A percentile compares a stretch with the other conserved stretches of the same genome.
Conservation (phyloP, 2,797 vertebrate species). For the Okamejei kenojei region DNA sequence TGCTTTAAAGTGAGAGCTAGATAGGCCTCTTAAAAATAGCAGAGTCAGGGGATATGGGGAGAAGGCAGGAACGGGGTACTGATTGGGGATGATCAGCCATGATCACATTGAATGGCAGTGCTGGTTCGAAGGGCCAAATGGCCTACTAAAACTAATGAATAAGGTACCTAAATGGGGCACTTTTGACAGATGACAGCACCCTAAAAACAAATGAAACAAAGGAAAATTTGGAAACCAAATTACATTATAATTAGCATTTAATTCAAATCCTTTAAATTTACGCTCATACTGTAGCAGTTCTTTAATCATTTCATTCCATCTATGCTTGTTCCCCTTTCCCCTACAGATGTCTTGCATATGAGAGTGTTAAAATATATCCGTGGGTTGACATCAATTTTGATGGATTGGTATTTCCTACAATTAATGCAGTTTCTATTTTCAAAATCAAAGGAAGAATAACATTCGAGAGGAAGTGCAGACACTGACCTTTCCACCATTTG, state of each 20-base stretch:
- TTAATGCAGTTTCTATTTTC: slow-evolving; percentile 1
- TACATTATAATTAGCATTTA: not conserved
- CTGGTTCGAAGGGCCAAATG: too few species aligned
- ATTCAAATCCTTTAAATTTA: not conserved
- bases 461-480: slow-evolving; percentile 14
- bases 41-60: too few species aligned
- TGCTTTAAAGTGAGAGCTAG: too few species aligned
- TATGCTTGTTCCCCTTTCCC: not conserved
- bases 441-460: slow-evolving; percentile 10
- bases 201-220: not conserved
- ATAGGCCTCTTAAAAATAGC: too few species aligned
- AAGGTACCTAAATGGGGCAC: not conserved
- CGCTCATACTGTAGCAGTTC: slow-evolving; percentile 11
- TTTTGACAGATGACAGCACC: not conserved
- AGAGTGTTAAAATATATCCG: not conserved
- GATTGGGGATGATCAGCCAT: too few species aligned
- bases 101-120: too few species aligned
- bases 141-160: too few species aligned
- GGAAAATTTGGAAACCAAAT: not conserved
- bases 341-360: not conserved
- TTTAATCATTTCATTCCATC: not conserved
- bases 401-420: slow-evolving; percentile 17
- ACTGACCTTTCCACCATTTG: not conserved
- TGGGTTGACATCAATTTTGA: slow-evolving; percentile 24
- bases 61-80: too few species aligned